Evolutionary conservation across 92 coral and sea anemone species (phyloP).

Genomic region (Diadumene lineata): DNA sequence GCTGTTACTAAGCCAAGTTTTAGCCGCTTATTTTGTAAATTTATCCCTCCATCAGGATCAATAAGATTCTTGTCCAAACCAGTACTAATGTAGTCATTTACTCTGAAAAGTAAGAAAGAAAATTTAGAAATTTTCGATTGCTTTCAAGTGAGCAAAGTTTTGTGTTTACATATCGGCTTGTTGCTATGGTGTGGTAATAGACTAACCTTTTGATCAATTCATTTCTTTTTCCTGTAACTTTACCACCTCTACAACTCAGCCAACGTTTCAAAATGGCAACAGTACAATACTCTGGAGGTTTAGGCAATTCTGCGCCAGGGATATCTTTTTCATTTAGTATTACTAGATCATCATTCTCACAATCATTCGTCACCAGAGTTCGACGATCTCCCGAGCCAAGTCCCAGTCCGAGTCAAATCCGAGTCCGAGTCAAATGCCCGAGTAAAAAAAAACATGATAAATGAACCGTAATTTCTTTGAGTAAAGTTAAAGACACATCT

Average conservation of each 20-base stretch:
- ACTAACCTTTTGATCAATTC: slow-evolving; percentile 37
- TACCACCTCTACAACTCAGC: slow-evolving; percentile 49
- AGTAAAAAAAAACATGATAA: too few species aligned
- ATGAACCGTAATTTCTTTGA: too few species aligned
- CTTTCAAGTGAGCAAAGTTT: too few species aligned
- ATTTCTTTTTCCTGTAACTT: slow-evolving; percentile 40
- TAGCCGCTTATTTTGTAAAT: slow-evolving; percentile 42
- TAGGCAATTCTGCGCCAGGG: slow-evolving; percentile 41
- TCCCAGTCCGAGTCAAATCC: too few species aligned
- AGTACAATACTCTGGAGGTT: slow-evolving; percentile 45
- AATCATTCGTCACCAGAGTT: neutral
- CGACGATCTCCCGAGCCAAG: too few species aligned
- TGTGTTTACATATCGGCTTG: neutral
- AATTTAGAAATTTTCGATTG: slow-evolving; percentile 16
- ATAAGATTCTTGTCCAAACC: slow-evolving; percentile 34
- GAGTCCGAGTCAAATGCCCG: too few species aligned
- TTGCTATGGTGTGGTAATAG: neutral
- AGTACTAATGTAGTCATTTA: slow-evolving; percentile 47
- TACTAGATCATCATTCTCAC: neutral
- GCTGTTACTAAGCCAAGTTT: slow-evolving; percentile 42
- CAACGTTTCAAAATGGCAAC: slow-evolving; percentile 52
- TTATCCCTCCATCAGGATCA: slow-evolving; percentile 53
- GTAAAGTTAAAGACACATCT: too few species aligned
- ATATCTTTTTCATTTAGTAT: slow-evolving; percentile 29
- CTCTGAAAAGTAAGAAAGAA: slow-evolving; percentile 26